Base-by-base conservation (phyloP, 2,888 invertebrate genomes). In the Alviniconcha strummeri region DNA sequence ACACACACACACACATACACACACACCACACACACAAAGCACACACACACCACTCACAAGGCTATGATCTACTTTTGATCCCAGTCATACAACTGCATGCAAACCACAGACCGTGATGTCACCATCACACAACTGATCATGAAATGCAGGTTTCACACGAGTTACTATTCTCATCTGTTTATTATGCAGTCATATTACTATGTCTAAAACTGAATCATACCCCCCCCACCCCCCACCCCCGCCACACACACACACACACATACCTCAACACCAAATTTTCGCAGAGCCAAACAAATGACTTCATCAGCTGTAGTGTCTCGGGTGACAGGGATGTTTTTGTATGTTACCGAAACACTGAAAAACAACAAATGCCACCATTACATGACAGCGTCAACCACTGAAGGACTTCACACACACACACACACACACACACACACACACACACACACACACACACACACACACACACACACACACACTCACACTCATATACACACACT, bases 221-320 rank as follows among this genome's bases (percentile, higher is more conserved):
- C 60, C 1, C 60, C 1, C 60, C 1, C 60, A 60, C 8, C 72
- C 7, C 69, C 4, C 69, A 36, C 72, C 7, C 9, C 0, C 19
- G 2, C 19, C 15, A 8, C 72, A 36, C 19, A 72, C 72, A 36
- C 8, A 72, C 19, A 72, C 6, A 6, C 36, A 72, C 52, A 36
- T 72, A 93, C 93, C 90, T 95, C 94, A 69, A 95, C 89, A 9
- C 94, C 95, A 92, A 95, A 95, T 88, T 94, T 93, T 83, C 93
- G 90, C 78, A 95, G 90, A 57, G 95, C 97, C 92, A 97, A 96
- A 86, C 96, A 95, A 94, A 99, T 97, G 89, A 99, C 96, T 94
- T 99, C 98, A 88, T 96, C 96, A 88, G 98, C 97, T 84, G 97
- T 97, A 87, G 98, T 97, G 87, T 96, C 96, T 91, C 96, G 96